These are phyloP conservation scores for Exephanes ischioxanthus DNA, from an alignment of 2,888 invertebrate genomes.

Conservation along the genomic window DNA sequence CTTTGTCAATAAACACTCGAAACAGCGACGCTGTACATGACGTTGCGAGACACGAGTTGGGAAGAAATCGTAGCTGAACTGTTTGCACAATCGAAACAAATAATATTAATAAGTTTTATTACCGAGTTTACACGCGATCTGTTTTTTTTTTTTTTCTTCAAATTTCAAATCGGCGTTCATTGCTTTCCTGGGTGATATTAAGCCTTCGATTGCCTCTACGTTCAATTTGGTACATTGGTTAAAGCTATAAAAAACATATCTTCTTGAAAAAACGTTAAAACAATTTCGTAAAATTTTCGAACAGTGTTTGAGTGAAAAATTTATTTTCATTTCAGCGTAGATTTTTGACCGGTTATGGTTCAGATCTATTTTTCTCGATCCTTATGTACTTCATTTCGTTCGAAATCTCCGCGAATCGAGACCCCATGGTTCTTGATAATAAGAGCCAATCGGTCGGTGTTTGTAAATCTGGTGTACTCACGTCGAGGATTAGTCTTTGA, in stretches of 20 bases:
- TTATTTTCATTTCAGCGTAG: too few species aligned
- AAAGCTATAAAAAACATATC: too few species aligned
- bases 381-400: not conserved
- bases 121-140: not conserved
- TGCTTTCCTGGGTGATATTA: too few species aligned
- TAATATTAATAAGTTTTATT: not conserved
- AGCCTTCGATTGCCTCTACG: too few species aligned
- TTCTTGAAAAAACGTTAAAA: too few species aligned
- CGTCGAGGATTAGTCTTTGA: not conserved
- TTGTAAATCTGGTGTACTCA: not conserved
- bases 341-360: too few species aligned
- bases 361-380: not conserved
- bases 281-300: too few species aligned
- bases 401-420: not conserved
- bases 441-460: not conserved
- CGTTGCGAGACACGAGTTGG: not conserved
- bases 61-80: not conserved
- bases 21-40: not conserved
- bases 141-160: too few species aligned
- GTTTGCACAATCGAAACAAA: not conserved
- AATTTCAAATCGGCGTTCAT: not conserved
- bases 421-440: not conserved
- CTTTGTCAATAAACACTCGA: conserved; percentile 8
- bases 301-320: too few species aligned
- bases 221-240: too few species aligned